Conservation (phyloP, 2,113 vertebrate genomes). For the Morone saxatilis region DNA sequence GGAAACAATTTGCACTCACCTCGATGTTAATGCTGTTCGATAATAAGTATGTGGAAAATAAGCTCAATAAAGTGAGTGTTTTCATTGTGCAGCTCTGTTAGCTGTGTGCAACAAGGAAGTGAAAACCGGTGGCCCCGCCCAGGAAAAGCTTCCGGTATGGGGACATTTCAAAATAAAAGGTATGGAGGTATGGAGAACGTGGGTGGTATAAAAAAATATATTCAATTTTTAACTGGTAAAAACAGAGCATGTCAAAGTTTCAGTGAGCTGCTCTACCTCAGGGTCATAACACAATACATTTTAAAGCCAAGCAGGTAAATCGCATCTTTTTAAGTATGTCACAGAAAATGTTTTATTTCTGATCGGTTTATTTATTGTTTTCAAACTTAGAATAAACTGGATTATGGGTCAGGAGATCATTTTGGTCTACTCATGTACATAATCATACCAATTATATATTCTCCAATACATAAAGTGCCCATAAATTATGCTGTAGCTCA, state of each 20-base stretch:
- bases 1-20: slow-evolving; percentile 56
- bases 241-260: background rate
- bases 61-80: slow-evolving; percentile 55
- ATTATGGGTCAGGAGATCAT: background rate
- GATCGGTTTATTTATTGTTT: background rate
- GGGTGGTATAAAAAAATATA: background rate
- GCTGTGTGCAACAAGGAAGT: slow-evolving; percentile 48
- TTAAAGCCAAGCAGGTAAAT: background rate
- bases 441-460: background rate
- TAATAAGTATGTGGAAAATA: slow-evolving; percentile 36
- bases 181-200: rapidly evolving
- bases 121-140: slow-evolving; percentile 16
- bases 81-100: slow-evolving; percentile 55
- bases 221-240: background rate
- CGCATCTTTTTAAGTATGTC: background rate
- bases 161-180: slow-evolving; percentile 75
- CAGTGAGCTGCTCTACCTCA: background rate
- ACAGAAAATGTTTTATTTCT: no score
- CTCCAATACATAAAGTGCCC: no score
- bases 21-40: slow-evolving; percentile 66
- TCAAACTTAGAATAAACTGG: background rate
- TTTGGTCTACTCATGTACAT: background rate
- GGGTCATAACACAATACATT: background rate
- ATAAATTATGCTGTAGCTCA: no score
- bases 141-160: slow-evolving; percentile 25